phyloP scores from a whole-genome alignment of 2,888 invertebrate species.

The Bellardia bayeri region DNA sequence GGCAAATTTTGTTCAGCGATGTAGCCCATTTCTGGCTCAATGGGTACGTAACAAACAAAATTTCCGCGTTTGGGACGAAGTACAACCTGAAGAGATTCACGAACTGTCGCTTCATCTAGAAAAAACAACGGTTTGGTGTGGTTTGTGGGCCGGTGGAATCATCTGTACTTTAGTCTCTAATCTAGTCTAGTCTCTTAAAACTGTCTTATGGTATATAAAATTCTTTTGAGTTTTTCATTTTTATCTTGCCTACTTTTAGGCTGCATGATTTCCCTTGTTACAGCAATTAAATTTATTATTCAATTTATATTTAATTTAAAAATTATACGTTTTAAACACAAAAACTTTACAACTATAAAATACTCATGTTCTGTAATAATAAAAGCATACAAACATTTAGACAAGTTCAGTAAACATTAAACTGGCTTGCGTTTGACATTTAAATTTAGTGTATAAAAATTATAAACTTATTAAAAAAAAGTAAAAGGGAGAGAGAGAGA shows the following conservation, averaged over 20 bases:
- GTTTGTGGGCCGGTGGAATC: too few relatives aligned
- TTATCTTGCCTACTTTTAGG: background rate
- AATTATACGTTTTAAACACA: slow-evolving; percentile 16
- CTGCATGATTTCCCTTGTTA: too few relatives aligned
- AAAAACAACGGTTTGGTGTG: too few relatives aligned
- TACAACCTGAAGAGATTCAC: too few relatives aligned
- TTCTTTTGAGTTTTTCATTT: background rate
- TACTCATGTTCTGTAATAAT: slow-evolving; percentile 34
- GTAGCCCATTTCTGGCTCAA: too few relatives aligned
- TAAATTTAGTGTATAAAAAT: slow-evolving; percentile 36
- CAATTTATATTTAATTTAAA: slow-evolving; percentile 29
- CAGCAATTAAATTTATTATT: slow-evolving; percentile 24
- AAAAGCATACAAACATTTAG: slow-evolving; percentile 11
- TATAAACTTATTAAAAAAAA: slow-evolving; percentile 5
- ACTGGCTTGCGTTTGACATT: slow-evolving; percentile 41
- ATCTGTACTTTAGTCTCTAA: background rate
- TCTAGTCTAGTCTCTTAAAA: background rate
- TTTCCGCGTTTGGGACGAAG: too few relatives aligned
- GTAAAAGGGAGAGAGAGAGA: background rate
- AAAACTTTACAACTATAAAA: slow-evolving; percentile 40
- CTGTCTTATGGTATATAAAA: background rate
- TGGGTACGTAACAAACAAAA: too few relatives aligned
- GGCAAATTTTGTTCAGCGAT: too few relatives aligned
- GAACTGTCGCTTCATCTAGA: too few relatives aligned
- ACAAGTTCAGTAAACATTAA: slow-evolving; percentile 43